A percentile compares a stretch with the other conserved stretches of the same genome.
phyloP scores from a whole-genome alignment of 2,797 vertebrate genomes.

The Nyctalus aviator region DNA sequence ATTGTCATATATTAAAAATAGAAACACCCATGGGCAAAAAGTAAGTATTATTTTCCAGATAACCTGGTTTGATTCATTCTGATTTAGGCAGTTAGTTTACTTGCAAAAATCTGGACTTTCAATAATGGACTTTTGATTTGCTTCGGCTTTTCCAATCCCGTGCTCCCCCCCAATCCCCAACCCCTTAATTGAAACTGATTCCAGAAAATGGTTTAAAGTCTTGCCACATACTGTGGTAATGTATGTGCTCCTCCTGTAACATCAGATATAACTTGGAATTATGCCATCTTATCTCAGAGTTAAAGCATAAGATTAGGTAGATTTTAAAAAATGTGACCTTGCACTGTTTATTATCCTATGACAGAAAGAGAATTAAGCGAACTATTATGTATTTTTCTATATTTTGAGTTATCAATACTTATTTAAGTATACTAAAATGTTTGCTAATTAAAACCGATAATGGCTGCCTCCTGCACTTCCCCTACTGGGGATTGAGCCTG shows the following conservation, averaged over 20 bases:
- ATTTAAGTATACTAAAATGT: slow-evolving; percentile 35
- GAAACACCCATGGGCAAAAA: neutral
- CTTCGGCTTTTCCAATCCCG: slow-evolving; percentile 6
- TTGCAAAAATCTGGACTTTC: slow-evolving; percentile 26
- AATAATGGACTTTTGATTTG: neutral
- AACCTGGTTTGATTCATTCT: neutral
- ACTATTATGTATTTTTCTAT: slow-evolving; percentile 48
- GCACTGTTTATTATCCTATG: slow-evolving; percentile 24
- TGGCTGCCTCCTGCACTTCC: no score
- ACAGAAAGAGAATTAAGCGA: slow-evolving; percentile 31
- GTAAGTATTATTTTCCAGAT: neutral
- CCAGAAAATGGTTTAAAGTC: slow-evolving; percentile 25
- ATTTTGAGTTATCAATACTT: slow-evolving; percentile 33
- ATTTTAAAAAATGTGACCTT: slow-evolving; percentile 48
- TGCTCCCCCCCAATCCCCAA: neutral
- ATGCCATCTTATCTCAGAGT: slow-evolving; percentile 33
- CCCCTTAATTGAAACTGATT: neutral
- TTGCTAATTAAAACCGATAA: slow-evolving; percentile 59
- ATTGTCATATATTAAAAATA: slow-evolving; percentile 49
- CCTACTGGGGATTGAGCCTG: no score
- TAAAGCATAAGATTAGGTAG: slow-evolving; percentile 42
- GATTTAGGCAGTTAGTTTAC: neutral
- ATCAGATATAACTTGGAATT: neutral
- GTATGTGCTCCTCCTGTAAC: neutral
- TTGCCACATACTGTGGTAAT: neutral